Percentiles rank a stretch among this genome's conserved stretches.
Conservation (phyloP, 2,888 invertebrate species). For the Rotaria socialis region DNA sequence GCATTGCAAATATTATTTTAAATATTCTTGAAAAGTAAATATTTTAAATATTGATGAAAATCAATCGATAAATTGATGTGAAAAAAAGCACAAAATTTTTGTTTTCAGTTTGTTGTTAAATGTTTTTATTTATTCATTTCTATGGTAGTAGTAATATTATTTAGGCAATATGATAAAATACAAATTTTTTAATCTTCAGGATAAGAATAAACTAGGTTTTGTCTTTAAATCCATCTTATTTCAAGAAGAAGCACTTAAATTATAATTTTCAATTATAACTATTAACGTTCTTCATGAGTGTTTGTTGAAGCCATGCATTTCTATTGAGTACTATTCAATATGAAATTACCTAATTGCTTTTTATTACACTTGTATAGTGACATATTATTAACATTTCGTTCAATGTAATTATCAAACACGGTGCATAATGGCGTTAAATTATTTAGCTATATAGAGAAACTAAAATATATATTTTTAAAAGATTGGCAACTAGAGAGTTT, state of each 20-base stretch:
- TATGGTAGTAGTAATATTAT: too few relatives aligned
- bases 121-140: not conserved
- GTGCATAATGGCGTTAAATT: too few relatives aligned
- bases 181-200: not conserved
- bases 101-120: not conserved
- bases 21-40: not conserved
- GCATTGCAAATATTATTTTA: not conserved
- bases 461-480: too few relatives aligned
- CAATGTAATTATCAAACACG: too few relatives aligned
- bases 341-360: not conserved
- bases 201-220: not conserved
- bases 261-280: not conserved
- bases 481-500: too few relatives aligned
- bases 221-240: not conserved
- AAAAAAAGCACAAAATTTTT: not conserved
- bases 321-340: not conserved
- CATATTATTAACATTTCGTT: too few relatives aligned
- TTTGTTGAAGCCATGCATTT: not conserved
- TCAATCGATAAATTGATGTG: not conserved
- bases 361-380: too few relatives aligned
- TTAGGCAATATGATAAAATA: too few relatives aligned
- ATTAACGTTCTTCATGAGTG: not conserved
- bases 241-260: not conserved
- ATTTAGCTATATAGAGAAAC: too few relatives aligned
- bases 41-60: not conserved